Base-by-base conservation (phyloP, 2,888 invertebrate species). In the Psylliodes chrysocephalus region DNA sequence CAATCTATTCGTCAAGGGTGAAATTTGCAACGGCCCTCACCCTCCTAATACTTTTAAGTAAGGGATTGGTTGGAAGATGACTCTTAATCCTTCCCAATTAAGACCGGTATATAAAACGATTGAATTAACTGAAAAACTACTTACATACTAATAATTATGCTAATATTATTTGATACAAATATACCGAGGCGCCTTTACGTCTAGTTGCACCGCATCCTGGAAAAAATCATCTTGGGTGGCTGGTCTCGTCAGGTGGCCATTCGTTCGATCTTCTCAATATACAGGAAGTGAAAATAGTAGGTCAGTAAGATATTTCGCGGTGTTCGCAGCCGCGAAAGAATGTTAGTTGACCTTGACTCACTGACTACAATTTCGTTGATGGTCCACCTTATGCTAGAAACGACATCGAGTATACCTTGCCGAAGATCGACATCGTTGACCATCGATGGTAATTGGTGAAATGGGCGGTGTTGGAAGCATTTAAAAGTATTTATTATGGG, bases 221-320 rank as follows among this genome's bases (percentile, higher is more conserved):
- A 38, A 61, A 60, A 60, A 60, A 66, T 54, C 66, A 30, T 46
- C 54, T 63, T 62, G 66, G 66, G 66, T 62, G 66, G 66, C 63
- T 63, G n/a, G 42, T 42, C 38, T 38, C 35, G 40, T 60, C 57
- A 55, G 59, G 49, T 60, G 68, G 52, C 53, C 38, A 3, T 6
- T 12, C 38, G 7, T 6, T 12, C n/a, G 30, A 0, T 18, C n/a
- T 28, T 5, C 42, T 38, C 64, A 61, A 49, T 63, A 60, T 66
- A 71, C 76, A 77, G 77, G 77, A 78, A 78, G 76, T 77, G 75
- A 73, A 77, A 75, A 76, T 77, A 73, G 73, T 78, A 67, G 79
- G 79, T 78, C 78, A 79, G 75, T 77, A 74, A 75, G 74, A 72
- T 75, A 75, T 73, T 74, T 74, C 71, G 68, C 70, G 69, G 55